These are phyloP conservation scores for Setipinna tenuifilis DNA, from an alignment of 2,797 vertebrate species.

Conservation along the genomic window DNA sequence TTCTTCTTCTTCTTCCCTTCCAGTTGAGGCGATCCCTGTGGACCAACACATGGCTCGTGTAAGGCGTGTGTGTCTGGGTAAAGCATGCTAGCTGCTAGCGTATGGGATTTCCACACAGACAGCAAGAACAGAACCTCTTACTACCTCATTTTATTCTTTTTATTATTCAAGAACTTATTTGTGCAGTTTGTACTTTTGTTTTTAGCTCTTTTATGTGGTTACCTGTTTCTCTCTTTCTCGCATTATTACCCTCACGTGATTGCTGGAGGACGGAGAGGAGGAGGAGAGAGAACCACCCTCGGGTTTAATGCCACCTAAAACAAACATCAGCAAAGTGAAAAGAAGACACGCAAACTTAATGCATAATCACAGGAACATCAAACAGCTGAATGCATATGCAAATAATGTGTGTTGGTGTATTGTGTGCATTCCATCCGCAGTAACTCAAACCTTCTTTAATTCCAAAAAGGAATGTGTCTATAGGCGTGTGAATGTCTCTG, in stretches of 20 bases:
- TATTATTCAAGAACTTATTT: background rate
- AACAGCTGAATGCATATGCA: too few species aligned
- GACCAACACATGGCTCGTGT: background rate
- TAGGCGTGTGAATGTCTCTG: too few species aligned
- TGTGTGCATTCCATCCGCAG: too few species aligned
- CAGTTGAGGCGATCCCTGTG: constrained; percentile 42
- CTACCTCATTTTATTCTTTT: background rate
- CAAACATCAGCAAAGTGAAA: background rate
- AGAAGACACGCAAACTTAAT: too few species aligned
- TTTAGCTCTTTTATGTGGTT: background rate
- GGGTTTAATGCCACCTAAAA: constrained; percentile 64
- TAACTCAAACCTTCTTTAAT: too few species aligned
- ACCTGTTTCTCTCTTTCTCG: constrained; percentile 72
- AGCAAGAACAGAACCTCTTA: background rate
- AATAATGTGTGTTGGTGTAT: too few species aligned
- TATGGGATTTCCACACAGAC: background rate
- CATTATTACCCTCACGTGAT: constrained; percentile 61
- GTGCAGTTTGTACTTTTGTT: background rate
- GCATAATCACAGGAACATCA: too few species aligned
- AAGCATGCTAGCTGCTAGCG: background rate
- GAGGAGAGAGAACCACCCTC: constrained; percentile 50
- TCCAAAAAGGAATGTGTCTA: too few species aligned
- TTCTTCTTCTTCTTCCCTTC: constrained; percentile 42
- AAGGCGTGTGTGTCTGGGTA: background rate
- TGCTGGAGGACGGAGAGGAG: constrained; percentile 56